A percentile compares a stretch with the other conserved stretches of the same genome.
Evolutionary conservation across 2,113 vertebrate species (phyloP).

Genomic region (Cyprinodon tularosa): DNA sequence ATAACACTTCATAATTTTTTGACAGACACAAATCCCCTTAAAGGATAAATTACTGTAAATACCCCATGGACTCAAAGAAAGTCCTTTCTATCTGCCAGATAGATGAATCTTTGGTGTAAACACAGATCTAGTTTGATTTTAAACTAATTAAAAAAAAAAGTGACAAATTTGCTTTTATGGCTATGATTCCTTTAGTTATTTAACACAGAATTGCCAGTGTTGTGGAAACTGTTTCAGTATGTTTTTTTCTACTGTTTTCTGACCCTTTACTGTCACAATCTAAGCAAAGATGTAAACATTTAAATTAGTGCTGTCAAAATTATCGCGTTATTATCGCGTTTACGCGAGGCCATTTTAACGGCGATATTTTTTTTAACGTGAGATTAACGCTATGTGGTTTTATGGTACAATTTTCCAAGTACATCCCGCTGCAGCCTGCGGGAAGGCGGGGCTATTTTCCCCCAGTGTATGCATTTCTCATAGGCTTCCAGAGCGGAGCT

Average conservation of each 20-base stretch:
- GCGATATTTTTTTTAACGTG: too few species aligned
- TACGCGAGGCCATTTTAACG: too few species aligned
- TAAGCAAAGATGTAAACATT: neutral
- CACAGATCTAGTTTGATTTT: constrained; percentile 29
- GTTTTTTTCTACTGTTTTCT: neutral
- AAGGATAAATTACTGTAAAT: constrained; percentile 70
- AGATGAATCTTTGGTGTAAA: constrained; percentile 43
- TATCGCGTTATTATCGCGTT: too few species aligned
- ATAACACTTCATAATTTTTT: constrained; percentile 76
- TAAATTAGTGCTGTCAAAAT: too few species aligned
- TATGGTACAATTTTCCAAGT: too few species aligned
- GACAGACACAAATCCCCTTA: constrained; percentile 72
- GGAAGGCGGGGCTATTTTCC: too few species aligned
- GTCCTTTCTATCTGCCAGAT: constrained; percentile 65
- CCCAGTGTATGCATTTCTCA: too few species aligned
- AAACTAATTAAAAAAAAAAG: too few species aligned
- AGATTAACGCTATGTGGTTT: too few species aligned
- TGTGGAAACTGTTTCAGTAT: too few species aligned
- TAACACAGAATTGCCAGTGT: neutral
- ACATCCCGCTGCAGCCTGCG: too few species aligned
- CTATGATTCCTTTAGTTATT: neutral
- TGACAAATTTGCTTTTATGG: neutral
- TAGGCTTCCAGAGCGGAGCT: too few species aligned
- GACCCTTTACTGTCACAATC: neutral
- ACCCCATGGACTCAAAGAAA: constrained; percentile 59